phyloP scores from a whole-genome alignment of 2,113 vertebrate species.

The Grammomys dolichurus region DNA sequence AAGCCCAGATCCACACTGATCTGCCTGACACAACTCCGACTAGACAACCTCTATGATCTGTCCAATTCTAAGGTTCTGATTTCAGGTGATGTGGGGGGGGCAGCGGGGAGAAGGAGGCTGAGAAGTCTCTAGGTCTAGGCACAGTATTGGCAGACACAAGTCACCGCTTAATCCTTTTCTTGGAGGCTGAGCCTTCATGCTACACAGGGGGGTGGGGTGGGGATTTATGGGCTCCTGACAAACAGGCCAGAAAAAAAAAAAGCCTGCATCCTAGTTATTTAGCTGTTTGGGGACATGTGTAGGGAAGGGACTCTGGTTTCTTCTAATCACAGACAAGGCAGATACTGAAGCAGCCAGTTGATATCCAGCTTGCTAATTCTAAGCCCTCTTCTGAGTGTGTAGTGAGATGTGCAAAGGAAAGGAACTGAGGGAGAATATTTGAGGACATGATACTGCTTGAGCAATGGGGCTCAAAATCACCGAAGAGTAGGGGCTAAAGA shows the following conservation, averaged over 20 bases:
- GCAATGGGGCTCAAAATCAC: neutral
- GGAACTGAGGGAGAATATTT: neutral
- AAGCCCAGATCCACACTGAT: constrained; percentile 48
- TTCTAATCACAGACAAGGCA: neutral
- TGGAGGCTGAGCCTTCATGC: neutral
- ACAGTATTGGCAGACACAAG: neutral
- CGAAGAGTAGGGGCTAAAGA: neutral
- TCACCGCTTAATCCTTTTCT: neutral
- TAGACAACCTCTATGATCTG: neutral
- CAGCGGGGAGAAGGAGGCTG: neutral
- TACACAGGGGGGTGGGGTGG: neutral
- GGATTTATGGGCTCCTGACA: neutral
- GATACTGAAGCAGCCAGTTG: neutral
- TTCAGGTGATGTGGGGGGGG: constrained; percentile 29
- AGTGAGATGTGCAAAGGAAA: neutral
- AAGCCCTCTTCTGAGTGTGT: neutral
- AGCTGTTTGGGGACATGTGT: neutral
- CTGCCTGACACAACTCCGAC: constrained; percentile 7
- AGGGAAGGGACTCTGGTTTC: neutral
- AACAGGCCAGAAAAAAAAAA: neutral
- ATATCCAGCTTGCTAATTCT: neutral
- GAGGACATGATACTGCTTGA: neutral
- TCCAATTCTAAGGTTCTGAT: constrained; percentile 19
- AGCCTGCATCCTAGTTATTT: neutral
- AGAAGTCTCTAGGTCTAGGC: neutral